Conservation (phyloP, 2,113 vertebrate genomes). For the Sorex araneus region DNA sequence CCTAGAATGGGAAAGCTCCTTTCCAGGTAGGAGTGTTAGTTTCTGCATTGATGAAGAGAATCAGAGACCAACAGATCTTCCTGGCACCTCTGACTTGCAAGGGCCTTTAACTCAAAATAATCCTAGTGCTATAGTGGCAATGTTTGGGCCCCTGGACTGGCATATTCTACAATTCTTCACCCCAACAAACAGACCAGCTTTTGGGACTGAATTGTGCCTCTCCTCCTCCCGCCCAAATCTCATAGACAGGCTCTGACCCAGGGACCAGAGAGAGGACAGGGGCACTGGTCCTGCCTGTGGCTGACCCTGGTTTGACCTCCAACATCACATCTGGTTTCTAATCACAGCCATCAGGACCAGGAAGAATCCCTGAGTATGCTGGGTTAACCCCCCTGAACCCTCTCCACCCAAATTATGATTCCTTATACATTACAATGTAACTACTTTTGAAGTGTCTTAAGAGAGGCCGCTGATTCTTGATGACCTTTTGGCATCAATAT, state of each 20-base stretch:
- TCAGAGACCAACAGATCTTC: background rate
- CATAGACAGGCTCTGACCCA: background rate
- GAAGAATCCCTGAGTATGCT: too few relatives aligned
- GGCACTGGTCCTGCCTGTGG: too few relatives aligned
- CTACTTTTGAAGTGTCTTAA: background rate
- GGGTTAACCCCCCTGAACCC: too few relatives aligned
- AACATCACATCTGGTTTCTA: too few relatives aligned
- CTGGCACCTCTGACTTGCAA: background rate
- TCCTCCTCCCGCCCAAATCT: background rate
- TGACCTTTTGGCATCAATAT: too few relatives aligned
- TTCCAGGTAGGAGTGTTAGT: background rate
- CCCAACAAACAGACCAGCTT: background rate
- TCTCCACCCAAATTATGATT: background rate
- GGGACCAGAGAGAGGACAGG: too few relatives aligned
- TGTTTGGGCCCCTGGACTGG: background rate
- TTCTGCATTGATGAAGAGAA: background rate
- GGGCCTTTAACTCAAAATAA: slow-evolving; percentile 7
- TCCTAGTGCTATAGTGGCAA: background rate
- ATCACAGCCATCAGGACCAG: too few relatives aligned
- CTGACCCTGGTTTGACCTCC: too few relatives aligned
- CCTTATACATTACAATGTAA: background rate
- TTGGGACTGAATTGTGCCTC: background rate
- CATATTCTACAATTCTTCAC: background rate
- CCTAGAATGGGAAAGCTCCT: background rate
- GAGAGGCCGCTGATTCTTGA: too few relatives aligned